Base-by-base conservation (phyloP, 2,888 invertebrate species). In the Drosophila flavopinicola region DNA sequence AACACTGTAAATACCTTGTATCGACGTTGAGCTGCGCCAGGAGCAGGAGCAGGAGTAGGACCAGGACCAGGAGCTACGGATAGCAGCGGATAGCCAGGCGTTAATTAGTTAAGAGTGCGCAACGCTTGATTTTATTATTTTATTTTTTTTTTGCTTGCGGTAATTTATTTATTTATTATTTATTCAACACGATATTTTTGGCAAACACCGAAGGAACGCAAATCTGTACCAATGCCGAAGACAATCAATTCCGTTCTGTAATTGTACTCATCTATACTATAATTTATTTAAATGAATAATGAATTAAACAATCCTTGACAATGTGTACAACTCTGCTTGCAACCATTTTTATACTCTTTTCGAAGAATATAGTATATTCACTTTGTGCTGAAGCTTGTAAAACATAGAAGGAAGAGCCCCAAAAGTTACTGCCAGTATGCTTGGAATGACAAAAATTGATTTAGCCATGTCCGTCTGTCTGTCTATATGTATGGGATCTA, bases 1-100 rank as follows among this genome's bases (percentile, higher is more conserved):
- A 87, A 82, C 77, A 79, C 82, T 89, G 89, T 89, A 88, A 88
- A 90, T 90, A 88, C 85, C 54, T 53, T 88, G 65, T 87, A 82
- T 78, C 71, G 75, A 69, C 68, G 69, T 47, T 71, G 71, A 74
- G 70, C 60, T 58, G 78, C 52, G 33, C 15, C 11, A 37, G 11
- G 17, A 24, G 15, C 20, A n/a, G 27, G 9, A 27, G 11, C 23
- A 17, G 15, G 1, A 35, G 10, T 15, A 13, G 23, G n/a, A 15
- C 1, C 11, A 35, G 9, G 3, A 45, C 15, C 20, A 41, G 32
- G 20, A 35, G 35, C 7, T 41, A 48, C 29, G 23, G 30, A 6
- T 1, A 27, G 3, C 7, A 54, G 35, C 52, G 42, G 63, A 69
- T 63, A 52, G n/a, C 61, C 69, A 68, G 69, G 69, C 61, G 53